Evolutionary conservation across 1,140 invertebrate genomes (phyloP).

Genomic region (Araneus ventricosus): DNA sequence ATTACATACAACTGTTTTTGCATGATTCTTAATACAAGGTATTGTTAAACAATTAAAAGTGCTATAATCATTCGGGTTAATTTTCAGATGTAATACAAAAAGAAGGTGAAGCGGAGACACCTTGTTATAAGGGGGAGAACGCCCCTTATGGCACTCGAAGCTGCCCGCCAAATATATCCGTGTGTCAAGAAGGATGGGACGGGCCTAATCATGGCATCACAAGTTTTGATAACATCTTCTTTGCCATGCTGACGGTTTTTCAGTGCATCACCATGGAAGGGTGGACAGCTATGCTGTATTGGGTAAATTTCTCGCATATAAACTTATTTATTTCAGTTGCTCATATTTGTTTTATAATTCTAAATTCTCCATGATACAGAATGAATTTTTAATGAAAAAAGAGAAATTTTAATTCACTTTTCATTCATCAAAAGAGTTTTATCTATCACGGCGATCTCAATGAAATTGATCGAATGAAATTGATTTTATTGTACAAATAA

Average conservation of each 20-base stretch:
- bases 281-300: conserved; percentile 99
- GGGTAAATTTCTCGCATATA: conserved; percentile 86
- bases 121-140: conserved; percentile 89
- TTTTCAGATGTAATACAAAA: conserved; percentile 87
- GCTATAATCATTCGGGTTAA: neutral
- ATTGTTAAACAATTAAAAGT: neutral
- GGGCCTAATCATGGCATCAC: conserved; percentile 99
- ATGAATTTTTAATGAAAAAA: no score
- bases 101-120: conserved; percentile 91
- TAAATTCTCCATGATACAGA: neutral
- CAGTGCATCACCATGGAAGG: conserved; percentile 99
- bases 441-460: neutral
- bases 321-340: no score
- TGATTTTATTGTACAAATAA: no score
- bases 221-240: conserved; percentile 99
- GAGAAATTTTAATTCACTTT: no score
- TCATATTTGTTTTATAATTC: neutral
- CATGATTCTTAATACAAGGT: neutral
- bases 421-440: no score
- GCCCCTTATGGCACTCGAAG: conserved; percentile 86
- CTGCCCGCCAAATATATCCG: conserved; percentile 89
- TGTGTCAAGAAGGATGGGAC: conserved; percentile 94
- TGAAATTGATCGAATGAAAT: neutral
- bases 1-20: neutral
- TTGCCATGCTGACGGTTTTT: conserved; percentile 99